Percentiles rank a stretch among this genome's conserved stretches.
Evolutionary conservation across 2,113 vertebrate genomes (phyloP).

Genomic region (Hippocampus abdominalis): DNA sequence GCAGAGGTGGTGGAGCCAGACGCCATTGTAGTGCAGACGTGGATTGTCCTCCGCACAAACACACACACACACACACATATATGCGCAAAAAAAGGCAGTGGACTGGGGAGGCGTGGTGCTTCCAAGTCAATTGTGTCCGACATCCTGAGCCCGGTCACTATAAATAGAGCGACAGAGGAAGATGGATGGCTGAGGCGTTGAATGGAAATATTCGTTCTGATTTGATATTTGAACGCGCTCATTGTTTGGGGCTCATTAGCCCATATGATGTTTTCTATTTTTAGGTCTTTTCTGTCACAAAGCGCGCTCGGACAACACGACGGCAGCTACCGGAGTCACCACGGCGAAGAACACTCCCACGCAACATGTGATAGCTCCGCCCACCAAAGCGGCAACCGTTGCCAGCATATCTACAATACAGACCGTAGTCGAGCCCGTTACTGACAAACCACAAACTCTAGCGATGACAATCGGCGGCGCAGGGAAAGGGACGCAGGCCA

Average conservation of each 20-base stretch:
- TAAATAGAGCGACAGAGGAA: slow-evolving; percentile 42
- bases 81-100: background rate
- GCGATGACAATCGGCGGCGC: background rate
- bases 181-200: slow-evolving; percentile 12
- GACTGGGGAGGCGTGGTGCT: slow-evolving; percentile 51
- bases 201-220: background rate
- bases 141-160: slow-evolving; percentile 52
- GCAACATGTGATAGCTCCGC: background rate
- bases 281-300: slow-evolving; percentile 5
- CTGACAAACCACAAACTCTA: background rate
- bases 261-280: background rate
- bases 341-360: background rate
- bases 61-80: background rate
- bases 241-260: background rate
- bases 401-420: background rate
- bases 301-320: background rate
- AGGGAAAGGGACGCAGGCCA: background rate
- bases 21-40: slow-evolving; percentile 45
- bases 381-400: background rate
- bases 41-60: slow-evolving; percentile 36
- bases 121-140: slow-evolving; percentile 63
- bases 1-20: background rate
- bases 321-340: background rate
- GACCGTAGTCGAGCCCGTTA: background rate
- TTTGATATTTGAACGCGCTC: background rate